Percentiles rank a stretch among this genome's conserved stretches.
Evolutionary conservation across 2,113 vertebrate species (phyloP).

Genomic region (Nannobrachium achirus): DNA sequence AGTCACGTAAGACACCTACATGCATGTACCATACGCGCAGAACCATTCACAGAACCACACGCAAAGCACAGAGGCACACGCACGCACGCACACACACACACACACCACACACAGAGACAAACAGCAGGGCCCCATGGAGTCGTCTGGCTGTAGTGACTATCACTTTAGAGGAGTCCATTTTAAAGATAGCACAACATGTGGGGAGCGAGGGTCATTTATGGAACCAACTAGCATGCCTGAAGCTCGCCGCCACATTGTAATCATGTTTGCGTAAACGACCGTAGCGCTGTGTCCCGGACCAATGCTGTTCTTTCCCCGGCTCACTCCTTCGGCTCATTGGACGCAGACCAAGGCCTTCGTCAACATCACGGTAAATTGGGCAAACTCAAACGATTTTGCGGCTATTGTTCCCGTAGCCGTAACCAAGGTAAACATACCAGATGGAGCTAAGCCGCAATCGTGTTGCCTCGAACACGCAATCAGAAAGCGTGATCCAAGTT

Average conservation of each 20-base stretch:
- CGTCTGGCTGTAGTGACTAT: background rate
- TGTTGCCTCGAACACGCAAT: slow-evolving; percentile 1
- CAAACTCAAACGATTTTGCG: slow-evolving; percentile 3
- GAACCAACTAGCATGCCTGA: background rate
- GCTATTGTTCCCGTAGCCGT: background rate
- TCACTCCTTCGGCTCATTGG: slow-evolving; percentile 9
- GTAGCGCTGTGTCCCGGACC: background rate
- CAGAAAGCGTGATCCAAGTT: slow-evolving; percentile 17
- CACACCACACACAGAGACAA: background rate
- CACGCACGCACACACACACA: background rate
- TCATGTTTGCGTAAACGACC: slow-evolving; percentile 8
- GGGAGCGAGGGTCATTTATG: slow-evolving; percentile 17
- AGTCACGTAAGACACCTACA: too few species aligned
- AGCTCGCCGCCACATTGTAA: background rate
- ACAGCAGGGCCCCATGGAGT: background rate
- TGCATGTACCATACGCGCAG: too few species aligned
- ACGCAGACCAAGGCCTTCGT: background rate
- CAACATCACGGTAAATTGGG: slow-evolving; percentile 12
- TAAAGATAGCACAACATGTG: slow-evolving; percentile 30
- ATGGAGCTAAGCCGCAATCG: slow-evolving; percentile 2
- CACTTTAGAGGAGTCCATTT: slow-evolving; percentile 2
- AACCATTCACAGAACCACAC: too few species aligned
- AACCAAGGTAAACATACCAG: background rate
- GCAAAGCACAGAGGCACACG: slow-evolving; percentile 10
- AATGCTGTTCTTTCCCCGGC: background rate